Conservation (phyloP, 2,888 invertebrate genomes). For the Resseliella maxima region DNA sequence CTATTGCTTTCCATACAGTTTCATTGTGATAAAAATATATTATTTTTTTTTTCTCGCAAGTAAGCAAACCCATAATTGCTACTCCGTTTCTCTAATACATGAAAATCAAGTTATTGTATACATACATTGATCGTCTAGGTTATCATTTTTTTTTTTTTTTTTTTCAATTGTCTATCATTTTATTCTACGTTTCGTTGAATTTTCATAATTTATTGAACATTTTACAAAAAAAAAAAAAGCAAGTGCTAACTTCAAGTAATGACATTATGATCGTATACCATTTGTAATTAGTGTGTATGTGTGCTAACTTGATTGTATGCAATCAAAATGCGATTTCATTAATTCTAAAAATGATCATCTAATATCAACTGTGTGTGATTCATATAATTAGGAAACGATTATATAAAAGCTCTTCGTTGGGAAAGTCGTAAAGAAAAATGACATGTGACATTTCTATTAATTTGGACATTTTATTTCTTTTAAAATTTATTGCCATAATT, state of each 20-base stretch:
- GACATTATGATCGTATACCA: background rate
- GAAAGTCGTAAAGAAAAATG: background rate
- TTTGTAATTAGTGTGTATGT: background rate
- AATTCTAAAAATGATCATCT: background rate
- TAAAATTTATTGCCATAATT: background rate
- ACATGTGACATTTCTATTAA: background rate
- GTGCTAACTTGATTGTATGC: background rate
- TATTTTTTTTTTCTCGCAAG: background rate
- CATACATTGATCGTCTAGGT: background rate
- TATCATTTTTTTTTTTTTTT: too few relatives aligned
- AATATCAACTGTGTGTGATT: background rate
- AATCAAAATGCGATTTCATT: background rate
- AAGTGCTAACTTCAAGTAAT: background rate
- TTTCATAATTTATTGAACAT: background rate
- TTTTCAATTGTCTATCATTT: background rate
- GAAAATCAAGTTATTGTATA: background rate
- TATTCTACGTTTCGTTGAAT: background rate
- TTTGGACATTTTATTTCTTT: background rate
- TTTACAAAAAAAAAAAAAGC: background rate
- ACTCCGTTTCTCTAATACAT: background rate
- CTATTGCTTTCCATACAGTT: background rate
- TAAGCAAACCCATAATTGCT: background rate
- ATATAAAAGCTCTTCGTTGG: slow-evolving; percentile 5
- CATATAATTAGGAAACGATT: background rate
- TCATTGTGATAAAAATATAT: background rate